A percentile compares a stretch with the other conserved stretches of the same genome.
phyloP scores from a whole-genome alignment of 2,888 invertebrate species.

The Siphonodentalium dalli region DNA sequence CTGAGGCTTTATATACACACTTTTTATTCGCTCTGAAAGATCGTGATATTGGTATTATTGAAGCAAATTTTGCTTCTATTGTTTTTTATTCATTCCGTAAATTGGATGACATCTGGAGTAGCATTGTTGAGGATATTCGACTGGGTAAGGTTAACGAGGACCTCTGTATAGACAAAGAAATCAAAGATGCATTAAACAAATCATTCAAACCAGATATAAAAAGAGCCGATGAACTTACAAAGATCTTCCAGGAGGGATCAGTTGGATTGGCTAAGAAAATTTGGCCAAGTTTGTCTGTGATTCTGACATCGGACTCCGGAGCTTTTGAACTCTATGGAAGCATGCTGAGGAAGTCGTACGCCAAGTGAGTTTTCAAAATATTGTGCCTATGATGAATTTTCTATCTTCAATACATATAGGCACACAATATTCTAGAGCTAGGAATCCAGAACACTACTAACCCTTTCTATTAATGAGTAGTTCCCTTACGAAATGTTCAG shows the following conservation, averaged over 20 bases:
- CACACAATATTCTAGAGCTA: no score
- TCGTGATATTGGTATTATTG: constrained; percentile 53
- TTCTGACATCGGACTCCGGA: constrained; percentile 53
- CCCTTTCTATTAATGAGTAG: no score
- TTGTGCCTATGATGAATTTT: no score
- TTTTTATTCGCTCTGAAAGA: constrained; percentile 59
- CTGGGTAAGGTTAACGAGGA: constrained; percentile 42
- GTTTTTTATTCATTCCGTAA: constrained; percentile 51
- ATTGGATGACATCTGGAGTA: constrained; percentile 43
- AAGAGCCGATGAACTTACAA: constrained; percentile 50
- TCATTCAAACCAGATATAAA: constrained; percentile 45
- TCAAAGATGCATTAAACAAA: constrained; percentile 41
- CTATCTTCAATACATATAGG: no score
- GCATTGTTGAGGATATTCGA: constrained; percentile 52
- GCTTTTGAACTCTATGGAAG: constrained; percentile 53
- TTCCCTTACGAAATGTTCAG: no score
- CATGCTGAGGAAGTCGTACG: constrained; percentile 40
- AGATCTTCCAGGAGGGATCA: constrained; percentile 43
- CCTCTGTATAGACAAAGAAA: constrained; percentile 40
- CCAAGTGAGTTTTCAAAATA: no score
- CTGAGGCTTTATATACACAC: constrained; percentile 59
- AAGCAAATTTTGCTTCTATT: constrained; percentile 61
- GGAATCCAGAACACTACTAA: no score
- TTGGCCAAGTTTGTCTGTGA: constrained; percentile 52
- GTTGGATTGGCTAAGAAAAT: constrained; percentile 48